phyloP scores from a whole-genome alignment of 2,888 invertebrate genomes.

The Caenorhabditis uteleia region DNA sequence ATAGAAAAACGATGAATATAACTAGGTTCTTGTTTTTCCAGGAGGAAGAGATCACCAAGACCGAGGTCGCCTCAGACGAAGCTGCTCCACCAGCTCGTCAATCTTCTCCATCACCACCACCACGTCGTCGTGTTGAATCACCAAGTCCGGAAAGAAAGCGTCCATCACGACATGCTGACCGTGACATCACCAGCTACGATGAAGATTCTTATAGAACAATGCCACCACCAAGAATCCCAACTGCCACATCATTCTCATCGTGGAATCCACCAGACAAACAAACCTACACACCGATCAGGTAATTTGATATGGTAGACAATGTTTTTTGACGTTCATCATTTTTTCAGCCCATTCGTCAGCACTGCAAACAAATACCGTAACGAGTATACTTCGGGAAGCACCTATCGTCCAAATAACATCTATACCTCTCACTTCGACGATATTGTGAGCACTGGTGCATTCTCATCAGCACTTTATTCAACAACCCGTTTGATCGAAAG shows the following conservation, averaged over 20 bases:
- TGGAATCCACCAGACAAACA: constrained; percentile 66
- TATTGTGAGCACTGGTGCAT: constrained; percentile 65
- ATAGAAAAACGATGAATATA: background rate
- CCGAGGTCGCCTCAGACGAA: constrained; percentile 27
- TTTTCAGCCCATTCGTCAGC: constrained; percentile 54
- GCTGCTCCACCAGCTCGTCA: constrained; percentile 39
- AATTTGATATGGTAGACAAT: background rate
- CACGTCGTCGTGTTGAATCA: constrained; percentile 50
- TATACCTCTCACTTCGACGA: constrained; percentile 68
- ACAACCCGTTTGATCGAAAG: constrained; percentile 67
- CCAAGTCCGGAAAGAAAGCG: constrained; percentile 50
- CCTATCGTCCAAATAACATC: constrained; percentile 56
- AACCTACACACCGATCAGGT: constrained; percentile 63
- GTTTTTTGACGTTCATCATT: background rate
- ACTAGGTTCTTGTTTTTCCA: too few species aligned
- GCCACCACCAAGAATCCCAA: constrained; percentile 65
- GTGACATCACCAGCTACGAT: constrained; percentile 55
- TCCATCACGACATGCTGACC: constrained; percentile 38
- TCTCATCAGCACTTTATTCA: constrained; percentile 66
- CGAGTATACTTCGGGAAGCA: constrained; percentile 55
- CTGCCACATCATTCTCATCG: constrained; percentile 64
- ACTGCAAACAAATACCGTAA: constrained; percentile 64
- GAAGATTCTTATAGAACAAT: constrained; percentile 62
- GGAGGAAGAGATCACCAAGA: constrained; percentile 32
- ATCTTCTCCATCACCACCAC: constrained; percentile 54